A percentile compares a stretch with the other conserved stretches of the same genome.
These are phyloP conservation scores for Homarus gammarus DNA, from an alignment of 2,888 invertebrate genomes.

Conservation along the genomic window DNA sequence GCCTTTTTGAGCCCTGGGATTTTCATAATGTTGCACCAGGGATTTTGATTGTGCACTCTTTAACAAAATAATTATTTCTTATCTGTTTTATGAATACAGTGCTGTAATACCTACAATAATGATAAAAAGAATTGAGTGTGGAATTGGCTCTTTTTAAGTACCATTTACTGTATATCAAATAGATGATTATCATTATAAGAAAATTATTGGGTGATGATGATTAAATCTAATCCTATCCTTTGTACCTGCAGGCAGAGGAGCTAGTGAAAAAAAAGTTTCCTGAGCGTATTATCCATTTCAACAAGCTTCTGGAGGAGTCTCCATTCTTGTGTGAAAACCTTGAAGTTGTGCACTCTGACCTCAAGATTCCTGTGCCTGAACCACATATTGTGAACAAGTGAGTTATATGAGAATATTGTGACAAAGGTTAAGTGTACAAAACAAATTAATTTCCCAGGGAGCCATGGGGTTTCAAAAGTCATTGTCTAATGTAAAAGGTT, in stretches of 20 bases:
- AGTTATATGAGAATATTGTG: slow-evolving; percentile 61
- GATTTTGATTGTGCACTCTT: too few species aligned
- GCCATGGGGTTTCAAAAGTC: too few species aligned
- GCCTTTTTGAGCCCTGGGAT: too few species aligned
- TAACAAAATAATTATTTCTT: neutral
- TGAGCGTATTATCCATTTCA: slow-evolving; percentile 93
- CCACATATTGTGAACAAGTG: slow-evolving; percentile 84
- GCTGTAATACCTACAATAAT: neutral
- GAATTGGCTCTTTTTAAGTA: neutral
- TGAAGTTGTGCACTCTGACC: slow-evolving; percentile 87
- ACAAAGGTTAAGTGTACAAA: too few species aligned
- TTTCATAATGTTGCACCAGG: too few species aligned
- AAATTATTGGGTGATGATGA: too few species aligned
- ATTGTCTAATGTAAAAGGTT: too few species aligned
- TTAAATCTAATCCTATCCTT: neutral
- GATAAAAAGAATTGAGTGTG: neutral
- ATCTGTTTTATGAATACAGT: neutral
- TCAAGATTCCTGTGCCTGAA: slow-evolving; percentile 94
- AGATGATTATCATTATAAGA: neutral
- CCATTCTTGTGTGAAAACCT: slow-evolving; percentile 90
- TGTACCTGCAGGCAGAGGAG: slow-evolving; percentile 85
- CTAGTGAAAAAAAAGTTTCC: slow-evolving; percentile 94
- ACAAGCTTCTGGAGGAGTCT: slow-evolving; percentile 90
- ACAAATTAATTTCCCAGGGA: too few species aligned
- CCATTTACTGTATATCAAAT: neutral